These are phyloP conservation scores for Pterocles gutturalis DNA, from an alignment of 2,113 vertebrate species.

Conservation along the genomic window DNA sequence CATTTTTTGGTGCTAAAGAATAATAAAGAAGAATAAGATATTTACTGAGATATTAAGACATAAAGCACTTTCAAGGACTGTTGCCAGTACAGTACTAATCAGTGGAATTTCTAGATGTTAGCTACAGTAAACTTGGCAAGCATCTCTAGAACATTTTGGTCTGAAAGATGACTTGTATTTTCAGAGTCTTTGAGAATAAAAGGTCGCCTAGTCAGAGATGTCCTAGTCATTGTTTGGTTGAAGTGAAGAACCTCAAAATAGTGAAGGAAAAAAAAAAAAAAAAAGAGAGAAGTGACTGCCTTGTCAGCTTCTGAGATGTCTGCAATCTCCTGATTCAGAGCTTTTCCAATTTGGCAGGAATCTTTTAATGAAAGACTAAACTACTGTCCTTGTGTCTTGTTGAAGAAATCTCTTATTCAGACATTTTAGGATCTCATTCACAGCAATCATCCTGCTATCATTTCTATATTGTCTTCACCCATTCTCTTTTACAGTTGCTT, in stretches of 20 bases:
- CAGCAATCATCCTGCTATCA: slow-evolving; percentile 40
- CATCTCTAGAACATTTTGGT: slow-evolving; percentile 17
- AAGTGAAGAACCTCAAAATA: not conserved
- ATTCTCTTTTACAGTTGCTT: slow-evolving; percentile 40
- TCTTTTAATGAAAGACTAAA: slow-evolving; percentile 55
- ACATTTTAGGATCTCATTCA: slow-evolving; percentile 44
- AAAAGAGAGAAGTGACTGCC: slow-evolving; percentile 11
- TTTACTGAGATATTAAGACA: not conserved
- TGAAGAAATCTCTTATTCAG: slow-evolving; percentile 50
- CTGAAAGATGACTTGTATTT: not conserved
- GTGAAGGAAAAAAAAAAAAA: not conserved
- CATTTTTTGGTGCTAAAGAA: not conserved
- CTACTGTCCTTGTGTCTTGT: slow-evolving; percentile 6
- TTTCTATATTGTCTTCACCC: slow-evolving; percentile 48
- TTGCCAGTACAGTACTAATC: slow-evolving; percentile 17
- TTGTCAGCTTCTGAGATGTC: slow-evolving; percentile 12
- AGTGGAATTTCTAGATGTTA: slow-evolving; percentile 9
- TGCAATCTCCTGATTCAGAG: slow-evolving; percentile 35
- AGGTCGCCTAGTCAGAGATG: not conserved
- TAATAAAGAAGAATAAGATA: not conserved
- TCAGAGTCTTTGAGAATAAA: not conserved
- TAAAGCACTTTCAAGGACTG: not conserved
- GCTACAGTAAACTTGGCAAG: slow-evolving; percentile 20
- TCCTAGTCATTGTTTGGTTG: not conserved
- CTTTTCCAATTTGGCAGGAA: slow-evolving; percentile 36